Conservation (phyloP, 1,140 invertebrate genomes). For the Papilio xuthus region DNA sequence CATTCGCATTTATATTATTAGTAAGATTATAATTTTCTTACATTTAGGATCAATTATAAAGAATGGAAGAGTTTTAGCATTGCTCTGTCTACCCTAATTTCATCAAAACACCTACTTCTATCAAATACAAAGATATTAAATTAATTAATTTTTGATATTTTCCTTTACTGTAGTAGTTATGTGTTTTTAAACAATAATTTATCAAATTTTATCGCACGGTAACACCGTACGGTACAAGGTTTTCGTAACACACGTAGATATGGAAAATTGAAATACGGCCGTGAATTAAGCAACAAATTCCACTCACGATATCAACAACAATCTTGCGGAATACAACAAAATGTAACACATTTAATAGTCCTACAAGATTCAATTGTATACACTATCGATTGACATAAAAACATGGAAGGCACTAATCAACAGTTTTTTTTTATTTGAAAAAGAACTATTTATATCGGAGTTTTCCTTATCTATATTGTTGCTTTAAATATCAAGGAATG, state of each 20-base stretch:
- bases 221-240: conserved; percentile 31
- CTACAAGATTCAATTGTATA: neutral
- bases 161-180: neutral
- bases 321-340: neutral
- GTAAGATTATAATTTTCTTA: too few relatives aligned
- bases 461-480: neutral
- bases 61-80: too few relatives aligned
- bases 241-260: conserved; percentile 44
- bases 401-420: too few relatives aligned
- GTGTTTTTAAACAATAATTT: conserved; percentile 18
- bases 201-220: conserved; percentile 41
- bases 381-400: too few relatives aligned
- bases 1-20: too few relatives aligned
- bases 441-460: neutral
- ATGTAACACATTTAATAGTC: neutral
- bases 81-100: too few relatives aligned
- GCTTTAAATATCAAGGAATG: too few relatives aligned
- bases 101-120: too few relatives aligned
- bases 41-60: too few relatives aligned
- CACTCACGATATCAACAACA: conserved; percentile 17
- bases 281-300: conserved; percentile 33
- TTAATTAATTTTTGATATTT: neutral
- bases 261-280: conserved; percentile 47
- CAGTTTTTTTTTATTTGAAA: too few relatives aligned
- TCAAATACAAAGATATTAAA: too few relatives aligned